Conservation (phyloP, 2,113 vertebrate species). For the Mobula birostris region DNA sequence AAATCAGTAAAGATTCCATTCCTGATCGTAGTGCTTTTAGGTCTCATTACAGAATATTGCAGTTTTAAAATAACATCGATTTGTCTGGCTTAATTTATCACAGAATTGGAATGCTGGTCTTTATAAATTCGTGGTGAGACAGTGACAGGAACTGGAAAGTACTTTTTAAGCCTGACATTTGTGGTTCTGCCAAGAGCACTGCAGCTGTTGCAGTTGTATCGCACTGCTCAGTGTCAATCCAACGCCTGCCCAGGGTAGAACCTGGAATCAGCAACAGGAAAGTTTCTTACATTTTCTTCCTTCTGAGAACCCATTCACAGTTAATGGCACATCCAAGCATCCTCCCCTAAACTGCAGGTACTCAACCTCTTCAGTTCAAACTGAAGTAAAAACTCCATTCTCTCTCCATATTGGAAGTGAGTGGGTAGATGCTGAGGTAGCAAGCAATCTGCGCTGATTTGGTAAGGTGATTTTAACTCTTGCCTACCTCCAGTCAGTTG, state of each 20-base stretch:
- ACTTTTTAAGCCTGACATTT: slow-evolving; percentile 17
- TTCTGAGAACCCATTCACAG: not conserved
- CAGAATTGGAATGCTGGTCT: not conserved
- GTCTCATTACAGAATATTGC: not conserved
- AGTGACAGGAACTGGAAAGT: not conserved
- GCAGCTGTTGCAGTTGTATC: slow-evolving; percentile 17
- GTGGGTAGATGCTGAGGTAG: not conserved
- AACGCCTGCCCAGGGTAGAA: not conserved
- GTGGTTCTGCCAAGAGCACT: not conserved
- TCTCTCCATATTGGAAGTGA: not conserved
- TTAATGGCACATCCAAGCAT: not conserved
- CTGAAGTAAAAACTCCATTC: not conserved
- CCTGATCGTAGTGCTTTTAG: not conserved
- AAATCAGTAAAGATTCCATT: not conserved
- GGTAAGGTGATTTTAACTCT: not conserved
- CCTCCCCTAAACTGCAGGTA: not conserved
- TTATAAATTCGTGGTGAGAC: not conserved
- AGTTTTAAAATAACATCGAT: not conserved
- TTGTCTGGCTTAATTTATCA: slow-evolving; percentile 16
- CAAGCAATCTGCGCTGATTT: not conserved
- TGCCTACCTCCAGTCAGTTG: not conserved
- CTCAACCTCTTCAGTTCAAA: not conserved
- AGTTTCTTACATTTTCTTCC: not conserved
- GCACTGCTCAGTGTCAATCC: slow-evolving; percentile 11
- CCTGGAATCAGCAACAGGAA: not conserved